Evolutionary conservation across 2,113 vertebrate genomes (phyloP), one percentile per base, ranked within the genome.

Genomic region (Gymnobelideus leadbeateri): DNA sequence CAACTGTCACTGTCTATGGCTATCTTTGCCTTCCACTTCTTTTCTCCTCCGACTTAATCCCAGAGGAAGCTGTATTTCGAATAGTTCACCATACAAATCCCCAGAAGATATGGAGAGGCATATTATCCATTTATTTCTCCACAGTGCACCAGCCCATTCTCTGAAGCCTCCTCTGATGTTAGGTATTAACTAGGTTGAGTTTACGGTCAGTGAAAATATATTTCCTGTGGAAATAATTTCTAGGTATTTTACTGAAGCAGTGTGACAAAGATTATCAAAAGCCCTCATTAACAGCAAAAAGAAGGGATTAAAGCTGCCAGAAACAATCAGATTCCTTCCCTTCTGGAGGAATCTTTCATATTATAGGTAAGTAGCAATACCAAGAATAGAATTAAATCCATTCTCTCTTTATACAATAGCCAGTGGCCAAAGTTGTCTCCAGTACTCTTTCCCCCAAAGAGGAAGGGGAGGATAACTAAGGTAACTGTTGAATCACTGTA

Each of bases 181-280:
- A 96, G 54, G 96, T 97, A 96, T 98, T 96, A 97, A 94, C 93
- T 89, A 96, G 52, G 50, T 92, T 49, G 55, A 92, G 49, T 97
- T 97, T 96, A 97, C 92, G 95, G 90, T 94, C 96, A 94, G 52
- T 96, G 91, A 43, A 93, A 92, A 92, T 89, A 93, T 91, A 94
- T 96, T 97, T 98, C 96, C 96, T 96, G 43, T 93, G 95, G 96
- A 98, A 98, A 96, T 96, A 95, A 68, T 89, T 55, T 55, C 6
- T 43, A 93, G 91, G 92, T 49, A 53, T 97, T 97, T 97, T 94
- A 98, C 16, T 94, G 84, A 96, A 97, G 91, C 93, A 89, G 93
- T 91, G 84, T 28, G 91, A 95, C 93, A 92, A 93, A 95, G 95
- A 95, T 95, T 94, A 94, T 94, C 90, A 89, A 96, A 97, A 95